Evolutionary conservation across 2,888 invertebrate species (phyloP), one percentile per base, ranked within the genome.

Genomic region (Ceraclea dissimilis): DNA sequence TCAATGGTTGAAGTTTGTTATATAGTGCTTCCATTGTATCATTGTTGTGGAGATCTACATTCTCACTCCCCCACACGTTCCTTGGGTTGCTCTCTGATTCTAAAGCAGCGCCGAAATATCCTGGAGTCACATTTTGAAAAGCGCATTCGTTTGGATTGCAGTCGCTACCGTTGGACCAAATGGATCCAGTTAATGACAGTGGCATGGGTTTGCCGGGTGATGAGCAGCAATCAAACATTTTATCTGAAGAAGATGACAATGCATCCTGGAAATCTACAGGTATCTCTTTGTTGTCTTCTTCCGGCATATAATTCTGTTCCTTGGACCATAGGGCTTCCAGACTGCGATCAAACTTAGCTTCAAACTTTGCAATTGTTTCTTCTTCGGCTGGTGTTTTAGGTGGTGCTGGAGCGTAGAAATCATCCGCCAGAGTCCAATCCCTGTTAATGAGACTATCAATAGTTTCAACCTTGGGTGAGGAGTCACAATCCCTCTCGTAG

Each of bases 331-430:
- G 71, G 39, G 85, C 84, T 68, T 85, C 84, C 61, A 85, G 76
- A 67, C 80, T 83, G 62, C 80, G 78, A 67, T 85, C 81, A 68
- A 85, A 85, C 70, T 85, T 85, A 6, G 85, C 83, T 66, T 82
- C 79, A 64, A 84, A 77, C 64, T 79, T 77, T 2, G 81, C 82
- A 63, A 82, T 78, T 55, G 76, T 70, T 65, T 80, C 76, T 63
- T 75, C 74, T 64, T 81, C 80, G 64, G 68, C 65, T 16, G 75
- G 75, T 34, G 71, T 67, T 54, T 67, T 68, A 13, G 67, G 69
- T 57, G 69, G 68, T 22, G 70, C 70, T 19, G 67, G 66, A 4
- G 70, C 51, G 56, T n/a, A 52, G 16, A 31, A 50, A 18, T 71
- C 71, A 20, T 73, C 74, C 2, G 69, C 64, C 54, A 72, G 66